Percentiles rank a stretch among this genome's conserved stretches.
These are phyloP conservation scores for Papilio gigon DNA, from an alignment of 2,888 invertebrate species.

Conservation along the genomic window DNA sequence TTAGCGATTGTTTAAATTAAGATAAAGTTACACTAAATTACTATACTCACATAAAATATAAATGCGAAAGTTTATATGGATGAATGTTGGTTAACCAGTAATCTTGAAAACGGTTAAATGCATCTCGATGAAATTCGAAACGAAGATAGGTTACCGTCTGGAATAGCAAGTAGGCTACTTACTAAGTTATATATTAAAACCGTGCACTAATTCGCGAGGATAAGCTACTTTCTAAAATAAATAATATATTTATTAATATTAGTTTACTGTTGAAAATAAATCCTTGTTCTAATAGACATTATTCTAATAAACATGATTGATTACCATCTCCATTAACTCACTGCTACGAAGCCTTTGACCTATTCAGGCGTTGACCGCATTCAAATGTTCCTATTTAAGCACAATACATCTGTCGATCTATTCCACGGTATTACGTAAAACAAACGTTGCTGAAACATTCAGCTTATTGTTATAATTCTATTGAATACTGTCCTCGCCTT, in stretches of 20 bases:
- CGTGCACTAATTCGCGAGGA: no score
- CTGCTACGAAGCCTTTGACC: slow-evolving; percentile 11
- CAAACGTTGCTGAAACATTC: not conserved
- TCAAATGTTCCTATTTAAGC: slow-evolving; percentile 7
- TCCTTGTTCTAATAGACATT: not conserved
- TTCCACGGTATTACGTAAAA: not conserved
- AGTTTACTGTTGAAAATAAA: not conserved
- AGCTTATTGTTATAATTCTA: not conserved
- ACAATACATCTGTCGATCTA: slow-evolving; percentile 1
- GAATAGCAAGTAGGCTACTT: no score
- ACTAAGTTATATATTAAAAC: no score
- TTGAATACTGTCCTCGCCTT: not conserved
- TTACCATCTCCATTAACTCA: slow-evolving; percentile 4
- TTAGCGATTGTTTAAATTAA: not conserved
- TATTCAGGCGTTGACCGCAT: slow-evolving; percentile 16
- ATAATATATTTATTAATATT: not conserved
- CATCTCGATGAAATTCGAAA: no score
- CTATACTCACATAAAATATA: no score
- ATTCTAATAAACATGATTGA: slow-evolving; percentile 4
- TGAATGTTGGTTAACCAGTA: no score
- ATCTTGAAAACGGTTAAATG: no score
- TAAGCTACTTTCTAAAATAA: not conserved
- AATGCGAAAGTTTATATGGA: no score
- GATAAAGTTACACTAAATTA: not conserved
- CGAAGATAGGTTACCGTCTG: no score